Conservation (phyloP, 1,140 invertebrate genomes). For the Leptopilina boulardi region DNA sequence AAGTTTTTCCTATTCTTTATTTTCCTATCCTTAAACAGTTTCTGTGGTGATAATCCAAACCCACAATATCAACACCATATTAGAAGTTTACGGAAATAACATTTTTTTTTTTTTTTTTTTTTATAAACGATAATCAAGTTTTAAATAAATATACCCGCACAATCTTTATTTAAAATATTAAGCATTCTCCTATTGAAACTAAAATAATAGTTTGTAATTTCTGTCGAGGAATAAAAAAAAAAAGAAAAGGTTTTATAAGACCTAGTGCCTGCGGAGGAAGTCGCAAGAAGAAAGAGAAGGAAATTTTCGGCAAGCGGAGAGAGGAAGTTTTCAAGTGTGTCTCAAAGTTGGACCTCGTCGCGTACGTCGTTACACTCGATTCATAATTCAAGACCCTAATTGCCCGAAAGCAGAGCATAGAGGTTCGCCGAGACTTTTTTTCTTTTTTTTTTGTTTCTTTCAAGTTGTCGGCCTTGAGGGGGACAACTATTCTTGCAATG, state of each 20-base stretch:
- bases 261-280: background rate
- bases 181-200: background rate
- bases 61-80: constrained; percentile 3
- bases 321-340: background rate
- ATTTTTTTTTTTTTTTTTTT: too few species aligned
- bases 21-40: background rate
- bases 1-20: background rate
- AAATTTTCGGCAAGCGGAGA: background rate
- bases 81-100: constrained; percentile 1
- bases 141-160: background rate
- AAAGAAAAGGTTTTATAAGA: background rate
- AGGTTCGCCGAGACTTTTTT: background rate
- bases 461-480: constrained; percentile 19
- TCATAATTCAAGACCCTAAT: constrained; percentile 16
- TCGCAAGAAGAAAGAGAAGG: background rate
- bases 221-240: too few species aligned
- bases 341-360: background rate
- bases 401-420: constrained; percentile 3
- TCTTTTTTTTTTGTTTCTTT: constrained; percentile 2
- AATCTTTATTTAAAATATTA: too few species aligned
- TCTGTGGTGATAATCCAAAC: constrained; percentile 1
- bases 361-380: constrained; percentile 17
- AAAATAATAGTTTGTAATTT: background rate
- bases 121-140: too few species aligned
- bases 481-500: constrained; percentile 11